phyloP scores from a whole-genome alignment of 2,888 invertebrate genomes.

The Xylota sylvarum region DNA sequence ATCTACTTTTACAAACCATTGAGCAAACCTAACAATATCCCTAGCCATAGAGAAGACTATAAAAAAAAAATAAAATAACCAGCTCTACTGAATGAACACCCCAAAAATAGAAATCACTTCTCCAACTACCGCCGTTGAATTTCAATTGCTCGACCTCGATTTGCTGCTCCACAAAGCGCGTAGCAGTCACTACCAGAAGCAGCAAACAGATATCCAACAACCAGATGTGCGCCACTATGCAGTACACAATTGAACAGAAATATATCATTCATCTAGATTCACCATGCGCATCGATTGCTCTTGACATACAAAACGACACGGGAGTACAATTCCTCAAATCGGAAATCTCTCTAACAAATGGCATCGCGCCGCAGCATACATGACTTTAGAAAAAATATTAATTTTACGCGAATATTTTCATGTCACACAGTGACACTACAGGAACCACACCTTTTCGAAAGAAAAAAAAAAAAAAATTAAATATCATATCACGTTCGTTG shows the following conservation, averaged over 20 bases:
- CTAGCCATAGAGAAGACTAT: background rate
- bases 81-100: slow-evolving; percentile 14
- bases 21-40: background rate
- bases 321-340: slow-evolving; percentile 7
- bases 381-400: slow-evolving; percentile 26
- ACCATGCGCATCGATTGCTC: slow-evolving; percentile 72
- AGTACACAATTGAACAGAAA: slow-evolving; percentile 56
- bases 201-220: slow-evolving; percentile 23
- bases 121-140: slow-evolving; percentile 55
- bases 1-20: background rate
- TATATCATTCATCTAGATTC: slow-evolving; percentile 63
- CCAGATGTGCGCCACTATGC: slow-evolving; percentile 42
- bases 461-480: slow-evolving; percentile 25
- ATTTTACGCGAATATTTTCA: slow-evolving; percentile 43
- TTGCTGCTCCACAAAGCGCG: slow-evolving; percentile 62
- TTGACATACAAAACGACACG: slow-evolving; percentile 63
- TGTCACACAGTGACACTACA: slow-evolving; percentile 24
- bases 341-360: slow-evolving; percentile 23
- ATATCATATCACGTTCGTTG: slow-evolving; percentile 59
- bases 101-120: slow-evolving; percentile 68
- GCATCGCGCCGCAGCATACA: slow-evolving; percentile 1
- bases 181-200: slow-evolving; percentile 35
- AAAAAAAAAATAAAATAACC: background rate
- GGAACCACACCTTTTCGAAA: slow-evolving; percentile 34
- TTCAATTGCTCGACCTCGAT: slow-evolving; percentile 68